A percentile compares a stretch with the other conserved stretches of the same genome.
These are phyloP conservation scores for Dynastes hyllus DNA, from an alignment of 2,888 invertebrate species.

Conservation along the genomic window DNA sequence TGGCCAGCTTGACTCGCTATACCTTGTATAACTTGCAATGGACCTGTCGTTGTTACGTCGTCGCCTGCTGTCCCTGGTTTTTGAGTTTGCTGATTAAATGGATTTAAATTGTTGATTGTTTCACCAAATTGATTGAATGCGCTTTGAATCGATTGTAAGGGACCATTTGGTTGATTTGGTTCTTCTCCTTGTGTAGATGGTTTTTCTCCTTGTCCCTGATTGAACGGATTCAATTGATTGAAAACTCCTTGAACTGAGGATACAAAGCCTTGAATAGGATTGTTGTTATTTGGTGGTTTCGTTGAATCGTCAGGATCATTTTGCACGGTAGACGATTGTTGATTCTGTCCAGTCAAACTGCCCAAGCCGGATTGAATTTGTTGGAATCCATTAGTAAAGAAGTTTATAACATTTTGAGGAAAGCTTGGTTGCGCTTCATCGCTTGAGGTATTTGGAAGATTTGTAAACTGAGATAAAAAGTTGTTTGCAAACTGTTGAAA, in stretches of 20 bases:
- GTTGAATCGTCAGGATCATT: slow-evolving; percentile 30
- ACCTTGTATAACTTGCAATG: slow-evolving; percentile 53
- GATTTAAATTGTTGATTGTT: slow-evolving; percentile 53
- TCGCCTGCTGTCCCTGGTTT: slow-evolving; percentile 42
- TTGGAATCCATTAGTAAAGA: slow-evolving; percentile 51
- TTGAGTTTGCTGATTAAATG: slow-evolving; percentile 50
- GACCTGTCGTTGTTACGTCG: slow-evolving; percentile 38
- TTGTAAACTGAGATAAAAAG: slow-evolving; percentile 51
- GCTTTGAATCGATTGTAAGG: slow-evolving; percentile 53
- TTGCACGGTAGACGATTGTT: slow-evolving; percentile 37
- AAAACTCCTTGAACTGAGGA: slow-evolving; percentile 46
- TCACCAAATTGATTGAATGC: slow-evolving; percentile 53
- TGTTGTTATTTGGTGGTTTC: slow-evolving; percentile 31
- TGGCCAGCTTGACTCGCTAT: slow-evolving; percentile 51
- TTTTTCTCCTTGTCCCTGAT: slow-evolving; percentile 50
- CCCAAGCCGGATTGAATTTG: slow-evolving; percentile 47
- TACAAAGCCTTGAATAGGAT: slow-evolving; percentile 51
- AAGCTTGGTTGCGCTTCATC: slow-evolving; percentile 52
- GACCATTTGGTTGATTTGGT: slow-evolving; percentile 48
- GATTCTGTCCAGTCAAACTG: slow-evolving; percentile 40
- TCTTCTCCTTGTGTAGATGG: slow-evolving; percentile 55
- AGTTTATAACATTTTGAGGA: slow-evolving; percentile 53
- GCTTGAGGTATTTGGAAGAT: slow-evolving; percentile 48
- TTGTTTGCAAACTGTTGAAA: slow-evolving; percentile 54
- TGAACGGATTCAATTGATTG: slow-evolving; percentile 55